phyloP scores from a whole-genome alignment of 2,888 invertebrate genomes.

The Blomia tropicalis region DNA sequence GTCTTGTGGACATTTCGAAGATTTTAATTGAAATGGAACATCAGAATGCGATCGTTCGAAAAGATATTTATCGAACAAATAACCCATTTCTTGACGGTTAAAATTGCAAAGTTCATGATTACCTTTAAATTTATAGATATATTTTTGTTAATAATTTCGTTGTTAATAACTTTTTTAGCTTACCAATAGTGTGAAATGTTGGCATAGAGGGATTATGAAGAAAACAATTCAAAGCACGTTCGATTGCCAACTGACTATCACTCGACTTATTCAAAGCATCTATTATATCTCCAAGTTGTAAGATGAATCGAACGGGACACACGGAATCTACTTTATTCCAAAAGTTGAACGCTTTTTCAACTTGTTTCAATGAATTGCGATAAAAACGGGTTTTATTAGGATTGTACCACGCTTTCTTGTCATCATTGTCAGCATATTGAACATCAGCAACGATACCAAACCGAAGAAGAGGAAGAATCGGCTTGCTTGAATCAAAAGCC shows the following conservation, averaged over 20 bases:
- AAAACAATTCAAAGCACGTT: constrained; percentile 32
- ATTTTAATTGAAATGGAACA: constrained; percentile 2
- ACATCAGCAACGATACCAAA: constrained; percentile 38
- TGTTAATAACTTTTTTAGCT: neutral
- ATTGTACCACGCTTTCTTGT: constrained; percentile 34
- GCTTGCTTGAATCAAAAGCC: neutral
- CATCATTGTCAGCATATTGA: constrained; percentile 37
- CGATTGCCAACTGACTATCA: constrained; percentile 31
- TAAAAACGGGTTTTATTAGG: constrained; percentile 34
- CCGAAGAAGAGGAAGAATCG: constrained; percentile 22
- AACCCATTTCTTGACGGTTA: constrained; percentile 31
- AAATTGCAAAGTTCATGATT: constrained; percentile 39
- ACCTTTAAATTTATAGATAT: constrained; percentile 7
- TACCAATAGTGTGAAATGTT: constrained; percentile 34
- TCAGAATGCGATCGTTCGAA: constrained; percentile 18
- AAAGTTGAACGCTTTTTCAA: constrained; percentile 33
- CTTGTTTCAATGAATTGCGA: constrained; percentile 33
- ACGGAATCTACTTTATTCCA: constrained; percentile 32
- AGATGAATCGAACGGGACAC: constrained; percentile 32
- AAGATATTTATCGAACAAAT: constrained; percentile 27
- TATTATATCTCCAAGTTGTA: constrained; percentile 38
- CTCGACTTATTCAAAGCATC: constrained; percentile 34
- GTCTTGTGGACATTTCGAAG: neutral
- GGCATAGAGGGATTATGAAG: constrained; percentile 27
- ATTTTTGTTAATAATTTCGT: constrained; percentile 1